These are phyloP conservation scores for Leucophenga montana DNA, from an alignment of 2,888 invertebrate genomes.

Conservation along the genomic window DNA sequence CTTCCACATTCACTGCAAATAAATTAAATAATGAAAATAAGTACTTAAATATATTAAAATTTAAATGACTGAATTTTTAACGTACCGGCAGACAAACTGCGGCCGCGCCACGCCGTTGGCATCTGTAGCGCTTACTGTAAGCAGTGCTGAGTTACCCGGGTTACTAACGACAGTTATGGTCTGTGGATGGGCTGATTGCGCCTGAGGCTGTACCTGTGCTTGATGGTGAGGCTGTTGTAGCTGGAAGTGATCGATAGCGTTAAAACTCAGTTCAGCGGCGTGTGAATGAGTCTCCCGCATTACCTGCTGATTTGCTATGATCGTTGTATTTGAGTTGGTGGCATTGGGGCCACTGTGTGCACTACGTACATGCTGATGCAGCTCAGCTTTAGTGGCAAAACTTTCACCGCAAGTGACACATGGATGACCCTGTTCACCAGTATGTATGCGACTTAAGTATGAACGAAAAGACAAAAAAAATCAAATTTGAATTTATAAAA, in stretches of 20 bases:
- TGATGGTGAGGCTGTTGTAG: conserved; percentile 73
- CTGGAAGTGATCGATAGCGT: conserved; percentile 24
- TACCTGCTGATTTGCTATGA: conserved; percentile 71
- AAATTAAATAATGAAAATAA: not conserved
- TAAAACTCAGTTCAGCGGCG: conserved; percentile 20
- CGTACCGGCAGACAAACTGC: conserved; percentile 73
- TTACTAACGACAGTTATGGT: conserved; percentile 73
- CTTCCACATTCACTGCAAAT: conserved; percentile 77
- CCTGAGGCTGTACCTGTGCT: conserved; percentile 67
- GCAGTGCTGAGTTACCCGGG: conserved; percentile 69
- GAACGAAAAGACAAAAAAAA: conserved; percentile 11
- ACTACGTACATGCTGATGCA: conserved; percentile 80
- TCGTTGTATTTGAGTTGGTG: conserved; percentile 71
- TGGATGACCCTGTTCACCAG: conserved; percentile 82
- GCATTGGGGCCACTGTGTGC: conserved; percentile 74
- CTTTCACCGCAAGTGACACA: conserved; percentile 86
- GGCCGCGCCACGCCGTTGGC: conserved; percentile 70
- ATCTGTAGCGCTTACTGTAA: conserved; percentile 71
- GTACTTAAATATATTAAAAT: not conserved
- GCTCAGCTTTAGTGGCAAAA: conserved; percentile 81
- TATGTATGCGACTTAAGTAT: conserved; percentile 77
- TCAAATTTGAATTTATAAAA: conserved; percentile 1
- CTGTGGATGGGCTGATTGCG: conserved; percentile 68
- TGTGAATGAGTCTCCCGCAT: conserved; percentile 27
- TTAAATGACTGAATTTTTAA: not conserved